phyloP scores from a whole-genome alignment of 2,113 vertebrate species.

The Lota lota region DNA sequence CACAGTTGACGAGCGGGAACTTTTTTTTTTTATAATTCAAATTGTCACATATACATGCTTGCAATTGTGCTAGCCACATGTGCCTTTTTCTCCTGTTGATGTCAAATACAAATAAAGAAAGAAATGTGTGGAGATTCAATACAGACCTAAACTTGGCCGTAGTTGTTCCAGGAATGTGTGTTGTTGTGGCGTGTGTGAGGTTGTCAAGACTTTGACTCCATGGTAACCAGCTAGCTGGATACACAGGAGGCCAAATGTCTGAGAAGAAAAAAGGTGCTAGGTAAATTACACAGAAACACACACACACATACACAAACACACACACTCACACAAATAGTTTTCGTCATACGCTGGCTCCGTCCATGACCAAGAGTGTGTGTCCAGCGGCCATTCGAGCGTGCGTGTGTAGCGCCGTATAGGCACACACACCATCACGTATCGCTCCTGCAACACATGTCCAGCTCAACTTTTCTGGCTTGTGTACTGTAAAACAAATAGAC shows the following conservation, averaged over 20 bases:
- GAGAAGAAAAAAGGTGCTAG: slow-evolving; percentile 1
- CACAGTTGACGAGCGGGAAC: no score
- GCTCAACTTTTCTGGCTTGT: slow-evolving; percentile 86
- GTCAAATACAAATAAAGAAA: no score
- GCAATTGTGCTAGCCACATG: no score
- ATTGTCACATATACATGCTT: no score
- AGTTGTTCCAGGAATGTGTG: slow-evolving; percentile 86
- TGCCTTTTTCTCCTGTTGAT: no score
- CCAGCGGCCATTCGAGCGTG: slow-evolving; percentile 80
- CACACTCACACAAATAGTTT: slow-evolving; percentile 2
- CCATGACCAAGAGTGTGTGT: slow-evolving; percentile 84
- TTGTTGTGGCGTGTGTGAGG: slow-evolving; percentile 79
- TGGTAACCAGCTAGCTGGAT: slow-evolving; percentile 90
- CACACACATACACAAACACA: slow-evolving; percentile 1
- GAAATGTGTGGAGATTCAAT: no score
- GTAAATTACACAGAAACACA: background rate
- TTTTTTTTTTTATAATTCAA: no score
- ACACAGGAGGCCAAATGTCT: slow-evolving; percentile 88
- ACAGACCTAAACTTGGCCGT: slow-evolving; percentile 76
- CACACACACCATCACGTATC: slow-evolving; percentile 83
- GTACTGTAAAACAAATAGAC: slow-evolving; percentile 67
- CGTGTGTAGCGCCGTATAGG: slow-evolving; percentile 89
- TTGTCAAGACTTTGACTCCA: slow-evolving; percentile 87
- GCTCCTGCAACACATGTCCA: slow-evolving; percentile 80
- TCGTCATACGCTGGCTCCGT: slow-evolving; percentile 84